Base-by-base conservation (phyloP, 2,113 vertebrate genomes). In the Oenanthe oenanthe region DNA sequence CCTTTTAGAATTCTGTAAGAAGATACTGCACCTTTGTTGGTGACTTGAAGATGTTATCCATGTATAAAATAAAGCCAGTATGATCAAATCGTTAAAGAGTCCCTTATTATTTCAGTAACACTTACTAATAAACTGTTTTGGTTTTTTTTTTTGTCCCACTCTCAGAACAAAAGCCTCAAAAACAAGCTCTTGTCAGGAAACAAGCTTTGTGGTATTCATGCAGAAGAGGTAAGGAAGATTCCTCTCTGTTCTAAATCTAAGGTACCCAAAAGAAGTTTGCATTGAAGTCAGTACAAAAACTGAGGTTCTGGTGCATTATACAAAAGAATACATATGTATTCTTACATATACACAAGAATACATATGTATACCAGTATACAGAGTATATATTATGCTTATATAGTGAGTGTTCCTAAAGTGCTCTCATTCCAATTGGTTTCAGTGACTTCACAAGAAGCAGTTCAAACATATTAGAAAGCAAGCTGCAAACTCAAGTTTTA, bases 101-200 rank as follows among this genome's bases (percentile, higher is more conserved):
- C 42, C 20, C 34, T 95, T 79, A 91, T 75, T 92, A 80, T 77
- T 96, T 96, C 63, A 84, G 51, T 32, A 76, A 24, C n/a, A 60
- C 53, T 94, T 75, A 42, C 29, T 82, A 92, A 91, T 92, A 82
- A 93, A 79, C 17, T 43, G 1, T 94, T 68, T 21, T 38, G 4
- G 1, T 82, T 7, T 28, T 91, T 36, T 91, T 36, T 87, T 79
- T n/a, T 40, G 45, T 32, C 3, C 1, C 47, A 71, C 79, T 95
- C 88, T 71, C 97, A 99, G 99, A 99, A 99, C 97, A 99, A 99
- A 98, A 99, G 99, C 97, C 97, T 99, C 97, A 99, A 99, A 98
- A 99, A 97, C 78, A 99, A 99, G 96, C 98, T 99, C 11, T 97
- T 99, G 70, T 99, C 99, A 12, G 99, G 99, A 96, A 98, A 98